phyloP scores from a whole-genome alignment of 2,797 vertebrate genomes.

The Alcedo atthis region DNA sequence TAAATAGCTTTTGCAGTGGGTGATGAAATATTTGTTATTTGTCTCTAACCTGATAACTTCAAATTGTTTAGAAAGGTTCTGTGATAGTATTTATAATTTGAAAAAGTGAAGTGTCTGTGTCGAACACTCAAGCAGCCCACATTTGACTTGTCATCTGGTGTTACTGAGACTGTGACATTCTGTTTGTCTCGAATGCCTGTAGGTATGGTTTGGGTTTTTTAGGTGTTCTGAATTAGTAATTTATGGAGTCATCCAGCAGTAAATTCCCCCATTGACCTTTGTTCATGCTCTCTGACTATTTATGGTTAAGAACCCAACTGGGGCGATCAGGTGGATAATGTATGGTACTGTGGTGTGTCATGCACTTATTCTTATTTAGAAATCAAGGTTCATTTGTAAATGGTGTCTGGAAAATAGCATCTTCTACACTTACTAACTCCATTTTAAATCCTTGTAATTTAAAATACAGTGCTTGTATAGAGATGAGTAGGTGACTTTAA shows the following conservation, averaged over 20 bases:
- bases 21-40: background rate
- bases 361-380: background rate
- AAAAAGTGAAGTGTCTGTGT: background rate
- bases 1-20: background rate
- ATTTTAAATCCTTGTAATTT: background rate
- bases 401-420: background rate
- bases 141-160: background rate
- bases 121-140: background rate
- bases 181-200: slow-evolving; percentile 30
- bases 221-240: slow-evolving; percentile 24
- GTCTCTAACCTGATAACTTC: background rate
- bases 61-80: background rate
- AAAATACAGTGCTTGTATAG: background rate
- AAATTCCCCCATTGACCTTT: slow-evolving; percentile 43
- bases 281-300: background rate
- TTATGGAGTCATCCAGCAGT: slow-evolving; percentile 38
- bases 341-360: background rate
- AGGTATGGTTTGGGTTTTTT: slow-evolving; percentile 34
- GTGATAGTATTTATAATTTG: background rate
- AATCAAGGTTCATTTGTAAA: background rate
- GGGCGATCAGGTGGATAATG: background rate
- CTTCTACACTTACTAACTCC: background rate
- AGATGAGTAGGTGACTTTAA: background rate
- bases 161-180: background rate
- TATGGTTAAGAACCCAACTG: background rate